Evolutionary conservation across 2,797 vertebrate species (phyloP).

Genomic region (Propithecus deckenii): DNA sequence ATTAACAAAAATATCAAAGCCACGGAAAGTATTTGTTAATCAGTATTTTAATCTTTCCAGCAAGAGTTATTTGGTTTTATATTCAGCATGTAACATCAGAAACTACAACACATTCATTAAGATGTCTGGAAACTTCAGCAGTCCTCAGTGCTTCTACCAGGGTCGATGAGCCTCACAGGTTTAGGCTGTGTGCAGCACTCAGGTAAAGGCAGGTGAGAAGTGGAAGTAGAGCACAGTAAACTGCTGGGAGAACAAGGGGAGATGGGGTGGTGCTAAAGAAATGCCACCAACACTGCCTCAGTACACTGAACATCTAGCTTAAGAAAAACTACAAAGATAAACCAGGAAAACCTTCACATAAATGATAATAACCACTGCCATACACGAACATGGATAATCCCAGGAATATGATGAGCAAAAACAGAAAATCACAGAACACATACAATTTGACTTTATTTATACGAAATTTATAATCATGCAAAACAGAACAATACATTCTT

Average conservation of each 20-base stretch:
- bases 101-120: neutral
- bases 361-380: neutral
- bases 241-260: neutral
- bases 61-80: slow-evolving; percentile 23
- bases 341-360: neutral
- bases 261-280: neutral
- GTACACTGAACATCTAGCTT: neutral
- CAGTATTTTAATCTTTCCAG: slow-evolving; percentile 33
- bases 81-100: slow-evolving; percentile 11
- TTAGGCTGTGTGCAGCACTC: neutral
- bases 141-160: neutral
- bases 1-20: slow-evolving; percentile 2
- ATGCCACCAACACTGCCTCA: neutral
- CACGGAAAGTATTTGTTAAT: slow-evolving; percentile 14
- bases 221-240: neutral
- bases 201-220: neutral
- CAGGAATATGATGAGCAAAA: neutral
- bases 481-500: neutral
- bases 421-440: neutral
- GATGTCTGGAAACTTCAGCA: neutral
- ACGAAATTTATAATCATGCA: neutral
- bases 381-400: neutral
- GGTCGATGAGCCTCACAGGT: neutral
- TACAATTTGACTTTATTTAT: neutral
- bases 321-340: slow-evolving; percentile 42